These are phyloP conservation scores for Eulemur coronatus DNA, from an alignment of 2,797 vertebrate genomes.

Conservation along the genomic window DNA sequence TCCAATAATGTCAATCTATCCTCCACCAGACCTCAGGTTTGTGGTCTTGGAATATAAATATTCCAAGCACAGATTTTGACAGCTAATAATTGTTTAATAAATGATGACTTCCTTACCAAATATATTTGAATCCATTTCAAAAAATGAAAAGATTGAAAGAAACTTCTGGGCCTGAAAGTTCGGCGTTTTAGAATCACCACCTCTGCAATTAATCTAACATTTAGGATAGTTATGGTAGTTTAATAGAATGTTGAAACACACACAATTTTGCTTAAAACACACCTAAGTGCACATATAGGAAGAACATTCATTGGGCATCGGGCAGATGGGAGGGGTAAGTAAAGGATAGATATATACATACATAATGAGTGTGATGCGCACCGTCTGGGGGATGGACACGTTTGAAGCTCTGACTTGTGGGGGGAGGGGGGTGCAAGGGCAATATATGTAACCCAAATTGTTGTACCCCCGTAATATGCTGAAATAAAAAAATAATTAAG, in stretches of 20 bases:
- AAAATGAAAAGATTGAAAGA: not conserved
- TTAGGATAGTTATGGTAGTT: not conserved
- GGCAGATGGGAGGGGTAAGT: no score
- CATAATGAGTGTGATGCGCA: no score
- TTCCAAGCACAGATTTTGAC: not conserved
- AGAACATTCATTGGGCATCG: no score
- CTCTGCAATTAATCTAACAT: not conserved
- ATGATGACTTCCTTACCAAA: not conserved
- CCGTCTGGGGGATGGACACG: no score
- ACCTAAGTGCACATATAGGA: no score
- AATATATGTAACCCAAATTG: no score
- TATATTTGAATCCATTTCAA: not conserved
- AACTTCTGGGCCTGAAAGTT: not conserved
- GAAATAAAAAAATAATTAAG: no score
- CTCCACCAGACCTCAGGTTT: not conserved
- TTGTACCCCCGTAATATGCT: no score
- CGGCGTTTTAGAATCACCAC: not conserved
- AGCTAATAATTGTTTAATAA: constrained; percentile 40
- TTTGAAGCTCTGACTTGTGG: no score
- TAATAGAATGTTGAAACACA: not conserved
- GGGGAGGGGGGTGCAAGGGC: no score
- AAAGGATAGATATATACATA: no score
- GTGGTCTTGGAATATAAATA: not conserved
- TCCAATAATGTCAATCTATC: not conserved
- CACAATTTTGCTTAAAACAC: not conserved